A percentile compares a stretch with the other conserved stretches of the same genome.
These are phyloP conservation scores for Hoplias malabaricus DNA, from an alignment of 2,113 vertebrate species.

Conservation along the genomic window DNA sequence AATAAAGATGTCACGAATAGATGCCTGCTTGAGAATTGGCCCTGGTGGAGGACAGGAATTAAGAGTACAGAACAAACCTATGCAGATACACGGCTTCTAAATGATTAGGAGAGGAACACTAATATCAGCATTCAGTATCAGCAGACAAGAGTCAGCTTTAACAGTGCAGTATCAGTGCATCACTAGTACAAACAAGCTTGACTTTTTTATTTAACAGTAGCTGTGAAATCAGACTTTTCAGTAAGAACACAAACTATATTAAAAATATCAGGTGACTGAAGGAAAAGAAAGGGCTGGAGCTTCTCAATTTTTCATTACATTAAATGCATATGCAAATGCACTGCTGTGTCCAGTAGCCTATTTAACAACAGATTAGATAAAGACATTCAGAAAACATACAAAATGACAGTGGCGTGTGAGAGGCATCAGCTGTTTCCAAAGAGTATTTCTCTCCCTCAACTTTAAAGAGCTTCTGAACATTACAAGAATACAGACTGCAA, in stretches of 20 bases:
- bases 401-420: neutral
- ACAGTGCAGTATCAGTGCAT: neutral
- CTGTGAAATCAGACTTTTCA: neutral
- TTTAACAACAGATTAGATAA: constrained; percentile 1
- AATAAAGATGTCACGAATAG: neutral
- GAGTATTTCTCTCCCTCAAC: constrained; percentile 34
- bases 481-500: constrained; percentile 48
- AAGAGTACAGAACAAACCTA: neutral
- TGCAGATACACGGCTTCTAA: neutral
- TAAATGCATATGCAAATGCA: constrained; percentile 6
- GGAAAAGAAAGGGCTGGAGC: neutral
- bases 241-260: neutral
- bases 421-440: neutral
- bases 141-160: neutral
- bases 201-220: neutral
- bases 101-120: neutral
- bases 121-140: neutral
- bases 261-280: neutral
- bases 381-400: constrained; percentile 30
- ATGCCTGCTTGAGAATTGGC: too few relatives aligned
- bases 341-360: constrained; percentile 5
- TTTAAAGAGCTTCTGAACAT: constrained; percentile 22
- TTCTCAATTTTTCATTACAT: neutral
- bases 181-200: neutral
- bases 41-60: too few relatives aligned